A percentile compares a stretch with the other conserved stretches of the same genome.
Evolutionary conservation across 2,797 vertebrate genomes (phyloP).

Genomic region (Notolabrus celidotus): DNA sequence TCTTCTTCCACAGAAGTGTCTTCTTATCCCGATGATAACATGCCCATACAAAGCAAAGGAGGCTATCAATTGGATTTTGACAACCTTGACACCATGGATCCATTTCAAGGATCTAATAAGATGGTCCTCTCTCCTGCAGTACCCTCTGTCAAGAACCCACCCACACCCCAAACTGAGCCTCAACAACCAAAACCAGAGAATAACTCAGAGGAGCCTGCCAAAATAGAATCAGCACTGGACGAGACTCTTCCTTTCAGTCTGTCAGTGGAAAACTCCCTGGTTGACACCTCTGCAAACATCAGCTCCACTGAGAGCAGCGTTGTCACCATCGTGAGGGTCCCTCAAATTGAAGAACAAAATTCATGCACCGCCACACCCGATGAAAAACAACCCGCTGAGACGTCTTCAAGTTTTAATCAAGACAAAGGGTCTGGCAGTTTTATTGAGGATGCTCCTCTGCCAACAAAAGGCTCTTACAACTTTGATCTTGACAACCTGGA

Average conservation of each 20-base stretch:
- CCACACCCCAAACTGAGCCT: constrained; percentile 18
- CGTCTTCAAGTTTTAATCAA: neutral
- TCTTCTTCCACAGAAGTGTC: constrained; percentile 51
- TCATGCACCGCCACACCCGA: constrained; percentile 41
- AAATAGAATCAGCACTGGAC: constrained; percentile 66
- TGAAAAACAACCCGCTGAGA: constrained; percentile 24
- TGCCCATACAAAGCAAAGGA: constrained; percentile 84
- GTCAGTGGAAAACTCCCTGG: constrained; percentile 80
- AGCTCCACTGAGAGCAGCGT: constrained; percentile 81
- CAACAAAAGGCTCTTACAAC: constrained; percentile 63
- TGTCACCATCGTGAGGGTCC: constrained; percentile 66
- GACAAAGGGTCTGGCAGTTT: constrained; percentile 32
- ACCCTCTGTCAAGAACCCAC: constrained; percentile 28
- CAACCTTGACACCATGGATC: constrained; percentile 75
- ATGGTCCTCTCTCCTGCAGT: constrained; percentile 67
- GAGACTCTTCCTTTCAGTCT: constrained; percentile 81
- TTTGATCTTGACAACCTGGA: constrained; percentile 79
- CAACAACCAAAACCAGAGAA: constrained; percentile 11
- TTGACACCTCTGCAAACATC: constrained; percentile 64
- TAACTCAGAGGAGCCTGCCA: constrained; percentile 33
- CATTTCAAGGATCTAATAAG: constrained; percentile 72
- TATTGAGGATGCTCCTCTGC: constrained; percentile 67
- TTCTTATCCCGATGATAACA: constrained; percentile 79
- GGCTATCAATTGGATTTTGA: constrained; percentile 84
- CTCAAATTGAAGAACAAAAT: neutral